Evolutionary conservation across 2,797 vertebrate genomes (phyloP).

Genomic region (Enteromius mattozi): DNA sequence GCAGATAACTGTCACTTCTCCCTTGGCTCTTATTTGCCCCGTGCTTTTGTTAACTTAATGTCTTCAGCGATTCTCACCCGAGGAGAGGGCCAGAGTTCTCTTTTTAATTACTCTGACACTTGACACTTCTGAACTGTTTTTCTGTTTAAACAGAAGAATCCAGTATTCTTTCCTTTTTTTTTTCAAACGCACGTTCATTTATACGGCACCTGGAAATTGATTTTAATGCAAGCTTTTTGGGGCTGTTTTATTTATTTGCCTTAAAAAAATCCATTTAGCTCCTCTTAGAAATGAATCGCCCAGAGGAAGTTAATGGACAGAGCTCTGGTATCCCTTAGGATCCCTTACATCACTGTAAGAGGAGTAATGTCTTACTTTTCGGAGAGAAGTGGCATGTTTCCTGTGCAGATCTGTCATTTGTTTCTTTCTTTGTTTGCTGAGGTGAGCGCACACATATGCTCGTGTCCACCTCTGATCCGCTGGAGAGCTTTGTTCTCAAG

Average conservation of each 20-base stretch:
- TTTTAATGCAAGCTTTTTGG: conserved; percentile 39
- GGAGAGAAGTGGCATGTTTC: conserved; percentile 16
- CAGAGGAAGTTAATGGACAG: conserved; percentile 47
- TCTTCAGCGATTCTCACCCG: conserved; percentile 78
- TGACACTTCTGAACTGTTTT: conserved; percentile 75
- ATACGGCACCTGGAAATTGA: conserved; percentile 41
- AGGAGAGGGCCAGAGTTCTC: conserved; percentile 76
- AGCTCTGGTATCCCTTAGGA: conserved; percentile 38
- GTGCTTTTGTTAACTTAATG: conserved; percentile 85
- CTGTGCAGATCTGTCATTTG: conserved; percentile 1
- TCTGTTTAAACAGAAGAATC: conserved; percentile 71
- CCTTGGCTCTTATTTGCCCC: conserved; percentile 80
- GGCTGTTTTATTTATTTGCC: conserved; percentile 53
- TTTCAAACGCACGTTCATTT: conserved; percentile 23
- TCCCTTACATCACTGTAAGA: conserved; percentile 3
- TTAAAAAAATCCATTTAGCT: conserved; percentile 49
- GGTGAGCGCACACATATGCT: not conserved
- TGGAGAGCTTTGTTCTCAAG: not conserved
- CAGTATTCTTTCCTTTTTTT: conserved; percentile 34
- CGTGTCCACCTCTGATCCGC: not conserved
- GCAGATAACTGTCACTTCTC: conserved; percentile 89
- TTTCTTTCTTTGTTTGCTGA: conserved; percentile 20
- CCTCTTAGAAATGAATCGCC: conserved; percentile 49
- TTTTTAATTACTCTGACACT: conserved; percentile 80
- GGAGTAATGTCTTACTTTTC: not conserved